phyloP scores from a whole-genome alignment of 2,797 vertebrate genomes.

The Anabacerthia variegaticeps region DNA sequence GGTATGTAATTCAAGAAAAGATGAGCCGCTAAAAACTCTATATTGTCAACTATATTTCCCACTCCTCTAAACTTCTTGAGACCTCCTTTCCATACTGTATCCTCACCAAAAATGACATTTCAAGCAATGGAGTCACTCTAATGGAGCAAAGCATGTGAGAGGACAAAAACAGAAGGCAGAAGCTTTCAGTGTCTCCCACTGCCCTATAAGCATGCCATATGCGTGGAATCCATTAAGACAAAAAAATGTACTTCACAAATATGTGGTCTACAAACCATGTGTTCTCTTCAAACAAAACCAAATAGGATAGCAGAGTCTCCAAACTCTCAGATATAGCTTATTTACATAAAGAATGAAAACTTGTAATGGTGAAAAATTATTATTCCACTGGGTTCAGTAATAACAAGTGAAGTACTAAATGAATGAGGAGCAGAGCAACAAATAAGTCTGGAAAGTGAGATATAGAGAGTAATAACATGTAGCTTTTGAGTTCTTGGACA shows the following conservation, averaged over 20 bases:
- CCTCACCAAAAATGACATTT: background rate
- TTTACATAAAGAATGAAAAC: background rate
- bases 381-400: background rate
- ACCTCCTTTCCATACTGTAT: background rate
- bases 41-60: background rate
- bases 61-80: background rate
- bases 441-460: background rate
- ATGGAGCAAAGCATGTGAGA: background rate
- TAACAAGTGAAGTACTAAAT: background rate
- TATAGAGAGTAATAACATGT: background rate
- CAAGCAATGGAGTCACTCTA: background rate
- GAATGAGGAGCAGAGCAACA: background rate
- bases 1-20: background rate
- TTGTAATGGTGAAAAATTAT: background rate
- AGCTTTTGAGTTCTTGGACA: background rate
- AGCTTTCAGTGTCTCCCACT: background rate
- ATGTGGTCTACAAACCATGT: background rate
- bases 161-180: background rate
- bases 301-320: background rate
- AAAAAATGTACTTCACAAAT: background rate
- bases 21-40: background rate
- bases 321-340: background rate
- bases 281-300: background rate
- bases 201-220: background rate
- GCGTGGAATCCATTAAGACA: no score